Evolutionary conservation across 2,797 vertebrate genomes (phyloP), one percentile per base, ranked within the genome.

Genomic region (Hypotaenidia okinawae): DNA sequence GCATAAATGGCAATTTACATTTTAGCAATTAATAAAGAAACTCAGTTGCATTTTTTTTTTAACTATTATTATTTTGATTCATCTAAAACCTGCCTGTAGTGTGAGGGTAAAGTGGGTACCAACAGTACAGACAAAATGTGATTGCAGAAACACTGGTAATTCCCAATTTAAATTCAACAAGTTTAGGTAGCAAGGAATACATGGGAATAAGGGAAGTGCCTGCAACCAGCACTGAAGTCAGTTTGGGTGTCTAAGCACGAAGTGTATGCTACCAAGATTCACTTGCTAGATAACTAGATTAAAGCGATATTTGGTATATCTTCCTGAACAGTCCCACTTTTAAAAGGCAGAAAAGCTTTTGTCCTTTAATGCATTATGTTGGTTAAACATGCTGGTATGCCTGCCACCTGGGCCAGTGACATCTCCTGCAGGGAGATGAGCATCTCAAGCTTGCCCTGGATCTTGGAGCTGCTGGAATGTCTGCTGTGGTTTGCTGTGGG

Each of bases 21-120:
- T 84, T 84, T 41, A 63, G 28, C 27, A 63, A 55, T 84, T 52
- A 35, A 41, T 16, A 30, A n/a, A n/a, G 83, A 61, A 62, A 61
- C 32, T 55, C 55, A 18, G 25, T 32, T 81, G 45, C 24, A 55
- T n/a, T 9, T 0, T 6, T 49, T 87, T 87, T 51, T 11, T 0
- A 47, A 47, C 11, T 47, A 27, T 23, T 49, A 41, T 52, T 70
- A 45, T 90, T 88, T 80, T 78, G 9, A 18, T 15, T 33, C 16
- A 61, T 43, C 33, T 61, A 39, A 14, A 75, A 84, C 86, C 90
- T 35, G 16, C 33, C 35, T 43, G 7, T 1, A 51, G 17, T 5
- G 13, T 12, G 27, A 69, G 33, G 41, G 68, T 62, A 88, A 78
- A 90, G 74, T 5, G 21, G 10, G 39, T 59, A 69, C 4, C 58